Evolutionary conservation across 2,888 invertebrate genomes (phyloP).

Genomic region (Drosophila monieri): DNA sequence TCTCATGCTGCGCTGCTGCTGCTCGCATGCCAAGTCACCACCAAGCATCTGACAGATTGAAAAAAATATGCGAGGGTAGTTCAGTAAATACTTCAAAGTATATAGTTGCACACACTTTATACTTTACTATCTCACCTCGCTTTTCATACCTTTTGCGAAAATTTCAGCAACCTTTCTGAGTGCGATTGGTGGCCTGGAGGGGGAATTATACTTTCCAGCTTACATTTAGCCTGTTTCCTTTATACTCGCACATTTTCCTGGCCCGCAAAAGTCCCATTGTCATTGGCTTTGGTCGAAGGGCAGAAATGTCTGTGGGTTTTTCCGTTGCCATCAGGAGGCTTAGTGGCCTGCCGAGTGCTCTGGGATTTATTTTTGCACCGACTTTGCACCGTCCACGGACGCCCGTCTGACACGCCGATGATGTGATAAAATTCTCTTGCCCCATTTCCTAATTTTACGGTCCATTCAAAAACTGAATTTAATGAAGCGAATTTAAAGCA

Average conservation of each 20-base stretch:
- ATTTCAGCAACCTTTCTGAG: slow-evolving; percentile 30
- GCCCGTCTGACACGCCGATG: slow-evolving; percentile 9
- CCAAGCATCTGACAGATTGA: slow-evolving; percentile 27
- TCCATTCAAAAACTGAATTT: slow-evolving; percentile 6
- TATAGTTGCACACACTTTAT: not conserved
- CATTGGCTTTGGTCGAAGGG: slow-evolving; percentile 52
- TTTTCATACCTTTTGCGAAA: slow-evolving; percentile 33
- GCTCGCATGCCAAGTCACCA: slow-evolving; percentile 57
- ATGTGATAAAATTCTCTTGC: slow-evolving; percentile 37
- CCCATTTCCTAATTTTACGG: slow-evolving; percentile 30
- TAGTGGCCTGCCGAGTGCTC: slow-evolving; percentile 43
- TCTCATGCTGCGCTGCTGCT: slow-evolving; percentile 72
- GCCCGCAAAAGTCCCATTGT: slow-evolving; percentile 52
- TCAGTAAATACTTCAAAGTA: not conserved
- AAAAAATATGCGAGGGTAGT: slow-evolving; percentile 35
- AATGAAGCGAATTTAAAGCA: slow-evolving; percentile 11
- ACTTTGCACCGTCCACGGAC: not conserved
- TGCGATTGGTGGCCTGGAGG: slow-evolving; percentile 5
- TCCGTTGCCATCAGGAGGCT: slow-evolving; percentile 29
- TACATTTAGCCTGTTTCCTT: slow-evolving; percentile 54
- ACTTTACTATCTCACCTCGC: slow-evolving; percentile 24
- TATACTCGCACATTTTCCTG: slow-evolving; percentile 50
- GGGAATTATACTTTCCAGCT: slow-evolving; percentile 64
- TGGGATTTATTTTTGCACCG: slow-evolving; percentile 61
- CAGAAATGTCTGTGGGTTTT: slow-evolving; percentile 58